phyloP scores from a whole-genome alignment of 2,888 invertebrate species.

The Cataglyphis albicans region DNA sequence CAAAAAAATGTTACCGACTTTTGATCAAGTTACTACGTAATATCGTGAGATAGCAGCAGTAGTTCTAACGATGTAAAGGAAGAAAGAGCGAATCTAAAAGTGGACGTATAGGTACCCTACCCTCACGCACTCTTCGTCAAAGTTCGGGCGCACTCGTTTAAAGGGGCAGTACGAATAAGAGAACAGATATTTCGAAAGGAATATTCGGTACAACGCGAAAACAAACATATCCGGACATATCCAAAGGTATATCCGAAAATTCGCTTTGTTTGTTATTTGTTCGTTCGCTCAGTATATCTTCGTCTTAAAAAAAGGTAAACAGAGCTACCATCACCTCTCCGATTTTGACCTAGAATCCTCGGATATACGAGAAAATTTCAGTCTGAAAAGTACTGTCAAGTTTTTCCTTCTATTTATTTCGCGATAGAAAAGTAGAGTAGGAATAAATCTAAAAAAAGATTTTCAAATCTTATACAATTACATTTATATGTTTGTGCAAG shows the following conservation, averaged over 20 bases:
- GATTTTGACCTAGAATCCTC: neutral
- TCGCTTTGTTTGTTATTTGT: neutral
- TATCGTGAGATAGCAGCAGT: constrained; percentile 39
- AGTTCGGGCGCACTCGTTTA: neutral
- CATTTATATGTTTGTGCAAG: neutral
- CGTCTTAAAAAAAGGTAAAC: neutral
- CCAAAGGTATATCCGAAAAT: neutral
- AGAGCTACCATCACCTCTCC: neutral
- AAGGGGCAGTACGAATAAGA: neutral
- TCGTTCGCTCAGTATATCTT: neutral
- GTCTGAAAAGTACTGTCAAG: neutral
- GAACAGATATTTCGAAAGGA: neutral
- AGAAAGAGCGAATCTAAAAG: neutral
- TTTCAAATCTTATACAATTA: neutral
- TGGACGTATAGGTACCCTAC: no score
- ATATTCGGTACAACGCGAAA: neutral
- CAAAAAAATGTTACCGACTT: constrained; percentile 25
- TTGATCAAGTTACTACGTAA: neutral
- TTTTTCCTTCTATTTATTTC: neutral
- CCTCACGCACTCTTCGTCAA: neutral
- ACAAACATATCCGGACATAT: neutral
- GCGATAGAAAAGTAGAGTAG: neutral
- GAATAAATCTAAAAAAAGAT: neutral
- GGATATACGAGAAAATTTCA: neutral
- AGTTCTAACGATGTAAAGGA: neutral